Evolutionary conservation across 1,140 invertebrate genomes (phyloP).

Genomic region (Camponotus pennsylvanicus): DNA sequence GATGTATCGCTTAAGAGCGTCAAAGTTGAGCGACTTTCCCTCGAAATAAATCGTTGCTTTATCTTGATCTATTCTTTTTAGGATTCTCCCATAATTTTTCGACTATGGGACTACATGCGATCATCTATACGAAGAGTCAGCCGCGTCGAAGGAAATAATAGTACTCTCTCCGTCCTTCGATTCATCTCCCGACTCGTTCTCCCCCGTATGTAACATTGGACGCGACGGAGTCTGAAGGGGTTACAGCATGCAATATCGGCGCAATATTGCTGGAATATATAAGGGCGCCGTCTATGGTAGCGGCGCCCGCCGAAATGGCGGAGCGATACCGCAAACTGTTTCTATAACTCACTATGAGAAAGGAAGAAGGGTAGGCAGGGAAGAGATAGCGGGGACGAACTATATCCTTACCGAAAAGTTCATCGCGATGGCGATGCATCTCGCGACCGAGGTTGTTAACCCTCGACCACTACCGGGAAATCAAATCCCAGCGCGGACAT

Average conservation of each 20-base stretch:
- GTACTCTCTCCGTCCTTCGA: conserved; percentile 3
- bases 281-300: conserved; percentile 54
- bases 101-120: not conserved
- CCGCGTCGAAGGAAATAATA: conserved; percentile 51
- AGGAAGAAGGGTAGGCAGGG: conserved; percentile 32
- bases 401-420: conserved; percentile 51
- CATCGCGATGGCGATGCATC: conserved; percentile 2
- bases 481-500: not conserved
- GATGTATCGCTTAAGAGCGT: not conserved
- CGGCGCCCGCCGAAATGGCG: conserved; percentile 42
- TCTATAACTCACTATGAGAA: conserved; percentile 69
- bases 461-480: not conserved
- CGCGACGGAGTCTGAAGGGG: conserved; percentile 46
- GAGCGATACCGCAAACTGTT: conserved; percentile 70
- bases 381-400: conserved; percentile 1
- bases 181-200: conserved; percentile 14
- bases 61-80: not conserved
- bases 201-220: conserved; percentile 32
- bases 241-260: conserved; percentile 69
- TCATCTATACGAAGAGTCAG: conserved; percentile 37
- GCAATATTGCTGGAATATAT: conserved; percentile 71
- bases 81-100: not conserved
- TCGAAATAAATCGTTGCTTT: not conserved
- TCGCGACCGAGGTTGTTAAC: conserved; percentile 48
- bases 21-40: not conserved